Base-by-base conservation (phyloP, 2,113 vertebrate genomes). In the Embiotoca jacksoni region DNA sequence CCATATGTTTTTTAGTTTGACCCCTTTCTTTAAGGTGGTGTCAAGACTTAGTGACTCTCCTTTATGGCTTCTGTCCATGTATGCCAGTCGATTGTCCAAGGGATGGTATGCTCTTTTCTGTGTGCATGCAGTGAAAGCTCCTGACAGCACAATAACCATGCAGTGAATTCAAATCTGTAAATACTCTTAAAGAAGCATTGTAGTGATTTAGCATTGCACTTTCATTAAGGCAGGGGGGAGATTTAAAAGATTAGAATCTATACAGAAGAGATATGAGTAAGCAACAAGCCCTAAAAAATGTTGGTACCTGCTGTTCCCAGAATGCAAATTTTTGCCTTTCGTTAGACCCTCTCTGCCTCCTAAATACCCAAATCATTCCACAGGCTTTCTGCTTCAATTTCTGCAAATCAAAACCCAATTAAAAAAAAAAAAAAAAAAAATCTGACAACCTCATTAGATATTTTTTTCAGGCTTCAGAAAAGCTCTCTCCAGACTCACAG, bases 91-190 rank as follows among this genome's bases (percentile, higher is more conserved):
- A 49, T 58, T 53, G 44, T 54, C 32, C 14, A n/a, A 49, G 23
- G 14, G 33, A 61, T 9, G 9, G 8, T 44, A 13, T 50, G 35
- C 30, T 37, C 3, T 56, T 63, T 61, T 58, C 23, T 57, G 66
- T 53, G 6, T 60, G 41, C 35, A 53, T 32, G 61, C 46, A 58
- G n/a, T 5, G 39, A 68, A 70, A 72, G 23, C 47, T 52, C 72
- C 60, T 47, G 39, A 50, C 33, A 53, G 39, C 53, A 70, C 44
- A 66, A 61, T 52, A 68, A 30, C 16, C 35, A 58, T 16, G 32
- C 47, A 72, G 55, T 60, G 16, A 63, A 76, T 64, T 63, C 33
- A 69, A 77, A 68, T 77, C 49, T 75, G 68, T 50, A 58, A 52
- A 53, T 41, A 41, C 49, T 47, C 71, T 50, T 58, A 32, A 68